Percentiles rank a stretch among this genome's conserved stretches.
These are phyloP conservation scores for Talpa occidentalis DNA, from an alignment of 2,113 vertebrate species.

Conservation along the genomic window DNA sequence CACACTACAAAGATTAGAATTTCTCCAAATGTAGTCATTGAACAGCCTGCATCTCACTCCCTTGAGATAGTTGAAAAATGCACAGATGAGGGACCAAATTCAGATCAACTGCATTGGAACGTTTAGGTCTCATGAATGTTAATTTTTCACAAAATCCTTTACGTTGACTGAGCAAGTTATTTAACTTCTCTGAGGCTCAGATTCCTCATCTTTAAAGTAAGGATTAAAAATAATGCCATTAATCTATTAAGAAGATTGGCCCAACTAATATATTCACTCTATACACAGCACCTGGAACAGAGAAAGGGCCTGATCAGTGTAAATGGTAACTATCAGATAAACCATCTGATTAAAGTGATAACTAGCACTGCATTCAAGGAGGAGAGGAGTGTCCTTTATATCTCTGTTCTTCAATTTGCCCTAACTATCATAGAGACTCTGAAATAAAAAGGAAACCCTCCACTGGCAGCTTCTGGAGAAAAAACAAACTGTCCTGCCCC, in stretches of 20 bases:
- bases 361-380: neutral
- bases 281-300: neutral
- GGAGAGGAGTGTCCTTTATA: neutral
- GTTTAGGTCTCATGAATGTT: neutral
- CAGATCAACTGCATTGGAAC: neutral
- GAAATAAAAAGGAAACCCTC: neutral
- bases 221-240: neutral
- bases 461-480: neutral
- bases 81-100: neutral
- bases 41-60: neutral
- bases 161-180: neutral
- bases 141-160: neutral
- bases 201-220: slow-evolving; percentile 16
- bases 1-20: neutral
- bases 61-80: neutral
- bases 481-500: slow-evolving; percentile 50
- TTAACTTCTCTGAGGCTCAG: neutral
- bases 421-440: neutral
- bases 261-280: neutral
- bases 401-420: neutral
- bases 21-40: neutral
- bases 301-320: neutral
- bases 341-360: neutral
- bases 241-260: neutral
- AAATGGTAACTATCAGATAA: neutral